Conservation (phyloP, 2,888 invertebrate species). For the Acleris sparsana region DNA sequence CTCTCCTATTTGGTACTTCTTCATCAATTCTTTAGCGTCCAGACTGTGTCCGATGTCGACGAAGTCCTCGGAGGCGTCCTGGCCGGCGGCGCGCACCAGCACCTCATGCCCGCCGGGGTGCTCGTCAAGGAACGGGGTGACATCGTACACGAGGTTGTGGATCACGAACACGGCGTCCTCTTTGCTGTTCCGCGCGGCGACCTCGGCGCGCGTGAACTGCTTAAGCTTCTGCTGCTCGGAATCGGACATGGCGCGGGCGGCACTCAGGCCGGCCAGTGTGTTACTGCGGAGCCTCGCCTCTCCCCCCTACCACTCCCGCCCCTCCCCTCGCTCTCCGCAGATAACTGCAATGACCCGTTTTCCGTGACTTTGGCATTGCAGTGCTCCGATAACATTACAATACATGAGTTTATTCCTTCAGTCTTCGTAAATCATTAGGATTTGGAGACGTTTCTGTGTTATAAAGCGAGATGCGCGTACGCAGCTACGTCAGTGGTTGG, state of each 20-base stretch:
- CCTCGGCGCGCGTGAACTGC: slow-evolving; percentile 58
- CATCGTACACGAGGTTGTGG: slow-evolving; percentile 71
- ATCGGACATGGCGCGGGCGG: neutral
- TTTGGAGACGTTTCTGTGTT: no score
- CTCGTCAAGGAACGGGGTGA: slow-evolving; percentile 82
- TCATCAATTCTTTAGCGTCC: slow-evolving; percentile 97
- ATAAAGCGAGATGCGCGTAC: no score
- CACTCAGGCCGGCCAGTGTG: no score
- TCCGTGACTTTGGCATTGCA: slow-evolving; percentile 11
- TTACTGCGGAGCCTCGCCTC: neutral
- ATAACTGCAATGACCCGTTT: slow-evolving; percentile 23
- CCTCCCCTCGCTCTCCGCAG: slow-evolving; percentile 1
- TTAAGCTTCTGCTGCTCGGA: slow-evolving; percentile 15
- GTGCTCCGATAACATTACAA: no score
- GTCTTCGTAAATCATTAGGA: no score
- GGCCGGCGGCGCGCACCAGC: slow-evolving; percentile 91
- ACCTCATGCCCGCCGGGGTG: slow-evolving; percentile 99
- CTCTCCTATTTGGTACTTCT: slow-evolving; percentile 93
- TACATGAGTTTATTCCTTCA: no score
- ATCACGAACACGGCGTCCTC: slow-evolving; percentile 62
- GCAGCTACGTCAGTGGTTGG: no score
- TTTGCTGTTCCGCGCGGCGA: slow-evolving; percentile 49
- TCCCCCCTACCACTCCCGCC: neutral
- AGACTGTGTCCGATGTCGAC: slow-evolving; percentile 99
- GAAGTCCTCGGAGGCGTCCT: slow-evolving; percentile 96